phyloP scores from a whole-genome alignment of 2,113 vertebrate species.

The Mungos mungo region DNA sequence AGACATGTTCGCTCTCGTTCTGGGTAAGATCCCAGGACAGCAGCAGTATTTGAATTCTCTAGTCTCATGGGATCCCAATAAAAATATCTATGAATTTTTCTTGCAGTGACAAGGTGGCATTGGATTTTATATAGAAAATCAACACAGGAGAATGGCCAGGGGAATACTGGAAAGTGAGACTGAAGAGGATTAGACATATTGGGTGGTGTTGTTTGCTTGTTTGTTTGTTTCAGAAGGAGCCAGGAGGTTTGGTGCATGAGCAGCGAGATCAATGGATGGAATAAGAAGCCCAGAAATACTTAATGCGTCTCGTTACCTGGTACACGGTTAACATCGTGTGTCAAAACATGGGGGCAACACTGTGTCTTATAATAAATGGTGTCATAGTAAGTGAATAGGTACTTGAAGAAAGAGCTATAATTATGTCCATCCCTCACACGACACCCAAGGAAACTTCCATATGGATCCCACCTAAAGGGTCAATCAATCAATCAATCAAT shows the following conservation, averaged over 20 bases:
- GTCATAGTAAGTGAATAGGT: neutral
- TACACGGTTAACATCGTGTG: accelerated
- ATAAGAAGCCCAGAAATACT: neutral
- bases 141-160: too few species aligned
- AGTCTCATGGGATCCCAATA: neutral
- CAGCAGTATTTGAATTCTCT: neutral
- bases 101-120: neutral
- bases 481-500: neutral
- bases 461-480: neutral
- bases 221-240: neutral
- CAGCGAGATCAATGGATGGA: too few species aligned
- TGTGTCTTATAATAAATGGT: neutral
- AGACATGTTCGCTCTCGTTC: accelerated
- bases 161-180: neutral
- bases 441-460: neutral
- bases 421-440: neutral
- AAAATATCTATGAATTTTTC: neutral
- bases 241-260: accelerated
- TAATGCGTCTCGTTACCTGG: accelerated
- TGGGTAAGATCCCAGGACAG: neutral
- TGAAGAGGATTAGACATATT: neutral
- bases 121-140: neutral
- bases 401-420: neutral
- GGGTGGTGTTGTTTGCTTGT: neutral
- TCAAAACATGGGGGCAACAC: neutral